Base-by-base conservation (phyloP, 2,113 vertebrate genomes). In the Chaetodon auriga region DNA sequence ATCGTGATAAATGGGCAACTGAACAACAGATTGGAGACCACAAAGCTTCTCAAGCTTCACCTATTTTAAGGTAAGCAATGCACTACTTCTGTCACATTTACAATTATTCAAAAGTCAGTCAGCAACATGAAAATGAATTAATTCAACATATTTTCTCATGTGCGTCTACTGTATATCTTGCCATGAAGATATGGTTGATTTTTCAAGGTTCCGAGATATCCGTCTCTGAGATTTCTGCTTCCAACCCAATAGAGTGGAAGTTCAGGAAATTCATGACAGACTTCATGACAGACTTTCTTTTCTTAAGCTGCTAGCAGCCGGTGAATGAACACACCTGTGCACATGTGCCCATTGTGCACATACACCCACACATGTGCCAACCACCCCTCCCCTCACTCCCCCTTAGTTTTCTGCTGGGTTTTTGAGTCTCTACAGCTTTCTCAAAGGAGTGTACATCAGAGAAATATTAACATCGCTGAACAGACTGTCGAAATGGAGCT, bases 11-110 rank as follows among this genome's bases (percentile, higher is more conserved):
- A 69, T 81, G 84, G 79, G 72, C 80, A n/a, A 53, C 60, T 58
- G 69, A 82, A 70, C 86, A 88, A 30, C 84, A 85, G 23, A 41
- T 46, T 23, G 80, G 74, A 77, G 64, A 62, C 45, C 54, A 60
- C 14, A 48, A 66, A 60, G 68, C 72, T 48, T 86, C 81, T 57
- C 71, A 76, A 46, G 77, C 85, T 78, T 84, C 86, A 75, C 35
- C 57, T 36, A 23, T 61, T 83, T 73, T 55, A 84, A 88, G 91
- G 93, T 94, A 91, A 90, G 90, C 55, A 63, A 46, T 13, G 9
- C 41, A 58, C 21, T 11, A 51, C 18, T 43, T 71, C 12, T 51
- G 30, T 51, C 25, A 41, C 51, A 48, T 57, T 48, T 55, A 23
- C 7, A 63, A 25, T 55, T 65, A 65, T 43, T 79, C 7, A 61